These are phyloP conservation scores for Caenorhabditis parvicauda DNA, from an alignment of 2,888 invertebrate species.

Conservation along the genomic window DNA sequence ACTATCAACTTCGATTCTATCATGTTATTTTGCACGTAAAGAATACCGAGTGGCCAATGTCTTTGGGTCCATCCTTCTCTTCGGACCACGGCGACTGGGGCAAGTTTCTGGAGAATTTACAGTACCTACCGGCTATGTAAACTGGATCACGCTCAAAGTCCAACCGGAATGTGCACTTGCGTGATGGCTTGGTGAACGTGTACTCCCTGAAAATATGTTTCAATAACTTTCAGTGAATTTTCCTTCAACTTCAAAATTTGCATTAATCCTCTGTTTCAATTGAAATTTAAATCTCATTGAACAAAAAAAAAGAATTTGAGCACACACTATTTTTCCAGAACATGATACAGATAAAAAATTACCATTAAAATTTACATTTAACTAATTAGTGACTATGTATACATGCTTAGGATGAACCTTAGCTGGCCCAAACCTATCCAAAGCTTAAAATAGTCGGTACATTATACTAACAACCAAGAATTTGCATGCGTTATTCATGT, in stretches of 20 bases:
- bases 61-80: constrained; percentile 37
- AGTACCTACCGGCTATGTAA: constrained; percentile 70
- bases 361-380: no score
- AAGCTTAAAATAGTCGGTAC: no score
- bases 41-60: constrained; percentile 40
- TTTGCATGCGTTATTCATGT: no score
- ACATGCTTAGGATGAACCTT: no score
- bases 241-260: no score
- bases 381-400: no score
- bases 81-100: constrained; percentile 87
- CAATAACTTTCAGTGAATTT: no score
- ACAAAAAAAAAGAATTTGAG: no score
- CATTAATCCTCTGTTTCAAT: no score
- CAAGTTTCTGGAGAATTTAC: constrained; percentile 76
- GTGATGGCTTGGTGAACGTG: constrained; percentile 38
- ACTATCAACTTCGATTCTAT: not conserved
- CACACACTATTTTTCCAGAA: not conserved
- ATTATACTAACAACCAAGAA: no score
- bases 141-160: constrained; percentile 52
- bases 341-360: not conserved
- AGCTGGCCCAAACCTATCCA: no score
- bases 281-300: no score
- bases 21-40: not conserved
- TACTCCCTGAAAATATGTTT: constrained; percentile 36
- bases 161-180: constrained; percentile 36